Conservation (phyloP, 30 jellyfish, hydroid and myxozoan genomes). For the Calvadosia cruxmelitensis region DNA sequence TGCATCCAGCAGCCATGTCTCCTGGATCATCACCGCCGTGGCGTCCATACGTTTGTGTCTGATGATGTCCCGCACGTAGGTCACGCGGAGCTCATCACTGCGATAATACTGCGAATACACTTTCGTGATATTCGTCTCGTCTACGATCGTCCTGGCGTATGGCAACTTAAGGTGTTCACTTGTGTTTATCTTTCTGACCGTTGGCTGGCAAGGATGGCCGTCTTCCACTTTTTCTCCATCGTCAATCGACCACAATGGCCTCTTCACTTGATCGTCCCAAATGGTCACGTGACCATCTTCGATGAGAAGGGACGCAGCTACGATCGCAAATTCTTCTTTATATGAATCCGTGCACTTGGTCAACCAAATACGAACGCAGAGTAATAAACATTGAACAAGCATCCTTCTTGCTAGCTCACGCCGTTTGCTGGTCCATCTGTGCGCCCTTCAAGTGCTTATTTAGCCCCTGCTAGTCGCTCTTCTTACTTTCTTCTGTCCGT, state of each 20-base stretch:
- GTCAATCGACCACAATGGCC: slow-evolving; percentile 5
- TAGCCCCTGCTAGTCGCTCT: not conserved
- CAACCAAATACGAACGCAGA: too few species aligned
- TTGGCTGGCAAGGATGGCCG: not conserved
- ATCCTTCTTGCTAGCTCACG: too few species aligned
- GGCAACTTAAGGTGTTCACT: not conserved
- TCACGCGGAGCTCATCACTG: not conserved
- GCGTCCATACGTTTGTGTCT: not conserved
- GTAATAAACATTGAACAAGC: too few species aligned
- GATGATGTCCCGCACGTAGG: not conserved
- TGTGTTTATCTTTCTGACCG: not conserved
- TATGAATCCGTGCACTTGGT: too few species aligned
- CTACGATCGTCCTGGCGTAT: not conserved
- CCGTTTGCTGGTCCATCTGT: too few species aligned
- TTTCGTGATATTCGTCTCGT: not conserved
- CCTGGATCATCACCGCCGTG: slow-evolving; percentile 5
- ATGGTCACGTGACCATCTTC: slow-evolving; percentile 1
- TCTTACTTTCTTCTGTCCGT: not conserved
- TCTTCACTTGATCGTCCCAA: not conserved
- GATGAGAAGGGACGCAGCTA: not conserved
- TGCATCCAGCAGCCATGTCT: not conserved
- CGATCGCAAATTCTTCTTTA: not conserved
- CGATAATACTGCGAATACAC: slow-evolving; percentile 4
- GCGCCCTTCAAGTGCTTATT: too few species aligned
- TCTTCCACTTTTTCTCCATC: not conserved